phyloP scores from a whole-genome alignment of 2,888 invertebrate genomes.

The Phyto melanocephala region DNA sequence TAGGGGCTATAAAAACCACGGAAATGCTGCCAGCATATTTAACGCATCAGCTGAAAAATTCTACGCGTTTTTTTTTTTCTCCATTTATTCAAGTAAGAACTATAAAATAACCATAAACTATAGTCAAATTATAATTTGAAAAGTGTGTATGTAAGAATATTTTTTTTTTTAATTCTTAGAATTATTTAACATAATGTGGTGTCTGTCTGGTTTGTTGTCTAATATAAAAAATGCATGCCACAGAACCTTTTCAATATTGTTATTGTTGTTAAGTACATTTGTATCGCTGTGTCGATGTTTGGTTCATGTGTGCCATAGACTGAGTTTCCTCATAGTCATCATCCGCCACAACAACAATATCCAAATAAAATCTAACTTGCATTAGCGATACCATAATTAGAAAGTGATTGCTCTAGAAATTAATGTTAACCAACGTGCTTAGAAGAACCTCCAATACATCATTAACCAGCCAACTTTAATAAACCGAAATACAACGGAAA shows the following conservation, averaged over 20 bases:
- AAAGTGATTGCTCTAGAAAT: constrained; percentile 61
- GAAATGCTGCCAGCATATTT: constrained; percentile 64
- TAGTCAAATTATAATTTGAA: constrained; percentile 31
- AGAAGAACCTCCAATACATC: not conserved
- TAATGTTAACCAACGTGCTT: constrained; percentile 28
- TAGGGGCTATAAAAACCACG: constrained; percentile 54
- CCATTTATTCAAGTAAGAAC: not conserved
- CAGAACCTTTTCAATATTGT: not conserved
- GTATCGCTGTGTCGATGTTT: not conserved
- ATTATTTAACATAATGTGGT: not conserved
- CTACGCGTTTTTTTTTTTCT: constrained; percentile 39
- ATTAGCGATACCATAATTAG: constrained; percentile 52
- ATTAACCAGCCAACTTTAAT: not conserved
- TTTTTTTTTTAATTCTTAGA: constrained; percentile 7
- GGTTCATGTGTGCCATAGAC: not conserved
- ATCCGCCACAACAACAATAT: not conserved
- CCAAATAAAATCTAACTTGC: not conserved
- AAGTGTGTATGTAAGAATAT: not conserved
- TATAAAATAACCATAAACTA: constrained; percentile 34
- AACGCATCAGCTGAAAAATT: constrained; percentile 60
- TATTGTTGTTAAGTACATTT: not conserved
- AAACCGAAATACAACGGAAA: not conserved
- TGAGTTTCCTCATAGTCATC: not conserved
- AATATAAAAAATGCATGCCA: not conserved
- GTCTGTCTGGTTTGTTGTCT: not conserved